A percentile compares a stretch with the other conserved stretches of the same genome.
Conservation (phyloP, 1,140 invertebrate genomes). For the Bombus pyrosoma region DNA sequence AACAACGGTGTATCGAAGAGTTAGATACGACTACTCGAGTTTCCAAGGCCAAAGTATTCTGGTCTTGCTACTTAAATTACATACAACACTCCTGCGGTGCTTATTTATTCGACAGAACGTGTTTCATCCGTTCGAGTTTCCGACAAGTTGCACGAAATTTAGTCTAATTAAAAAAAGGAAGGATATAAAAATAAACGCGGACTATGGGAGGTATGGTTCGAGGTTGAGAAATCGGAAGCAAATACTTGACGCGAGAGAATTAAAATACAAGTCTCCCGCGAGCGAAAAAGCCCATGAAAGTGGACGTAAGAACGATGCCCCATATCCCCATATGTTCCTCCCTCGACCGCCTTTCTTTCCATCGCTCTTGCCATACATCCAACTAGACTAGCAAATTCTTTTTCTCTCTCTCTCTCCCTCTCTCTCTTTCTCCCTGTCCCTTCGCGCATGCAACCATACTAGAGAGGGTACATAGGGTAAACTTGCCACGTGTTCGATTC, state of each 20-base stretch:
- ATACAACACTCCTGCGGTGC: not conserved
- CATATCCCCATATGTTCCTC: slow-evolving; percentile 36
- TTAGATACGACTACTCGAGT: not conserved
- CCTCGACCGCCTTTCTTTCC: slow-evolving; percentile 13
- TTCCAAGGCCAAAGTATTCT: slow-evolving; percentile 25
- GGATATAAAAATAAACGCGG: slow-evolving; percentile 10
- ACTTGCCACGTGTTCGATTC: slow-evolving; percentile 32
- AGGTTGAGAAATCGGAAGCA: slow-evolving; percentile 19
- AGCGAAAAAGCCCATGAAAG: slow-evolving; percentile 41
- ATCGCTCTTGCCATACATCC: not conserved
- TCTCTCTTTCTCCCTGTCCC: not conserved
- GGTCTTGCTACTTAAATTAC: slow-evolving; percentile 21
- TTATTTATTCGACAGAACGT: slow-evolving; percentile 3
- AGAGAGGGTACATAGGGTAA: not conserved
- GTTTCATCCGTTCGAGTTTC: not conserved
- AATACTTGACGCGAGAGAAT: slow-evolving; percentile 21
- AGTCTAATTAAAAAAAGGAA: not conserved
- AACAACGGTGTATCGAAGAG: slow-evolving; percentile 1
- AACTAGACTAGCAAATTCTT: not conserved
- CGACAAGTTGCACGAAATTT: slow-evolving; percentile 2
- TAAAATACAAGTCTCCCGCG: slow-evolving; percentile 17
- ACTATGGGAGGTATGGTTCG: not conserved
- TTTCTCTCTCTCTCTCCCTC: not conserved
- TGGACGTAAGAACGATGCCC: slow-evolving; percentile 32
- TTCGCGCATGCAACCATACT: not conserved